These are phyloP conservation scores for Temnopleurus reevesii DNA, from an alignment of 53 echinoderm and acorn worm species.

Conservation along the genomic window DNA sequence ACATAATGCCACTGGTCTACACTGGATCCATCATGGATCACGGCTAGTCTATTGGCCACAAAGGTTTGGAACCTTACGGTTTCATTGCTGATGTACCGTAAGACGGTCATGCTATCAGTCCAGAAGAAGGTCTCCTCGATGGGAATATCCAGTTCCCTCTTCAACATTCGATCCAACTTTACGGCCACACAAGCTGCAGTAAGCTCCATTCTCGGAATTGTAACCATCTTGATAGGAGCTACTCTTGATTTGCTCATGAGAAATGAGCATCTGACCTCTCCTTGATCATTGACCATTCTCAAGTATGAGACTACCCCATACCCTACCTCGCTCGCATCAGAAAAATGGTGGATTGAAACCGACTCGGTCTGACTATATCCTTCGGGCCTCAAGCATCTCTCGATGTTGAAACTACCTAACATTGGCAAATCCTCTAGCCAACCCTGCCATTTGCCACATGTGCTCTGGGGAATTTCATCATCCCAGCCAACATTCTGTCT, in stretches of 20 bases:
- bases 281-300: neutral
- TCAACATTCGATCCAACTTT: neutral
- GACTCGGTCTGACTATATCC: neutral
- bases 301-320: constrained; percentile 52
- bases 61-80: constrained; percentile 70
- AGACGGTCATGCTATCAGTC: constrained; percentile 65
- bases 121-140: constrained; percentile 54
- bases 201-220: constrained; percentile 55
- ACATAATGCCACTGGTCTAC: constrained; percentile 66
- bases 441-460: neutral
- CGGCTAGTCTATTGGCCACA: constrained; percentile 70
- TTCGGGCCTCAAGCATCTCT: constrained; percentile 55
- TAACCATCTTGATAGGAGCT: constrained; percentile 29
- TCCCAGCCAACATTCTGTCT: constrained; percentile 60
- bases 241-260: neutral
- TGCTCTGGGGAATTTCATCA: neutral
- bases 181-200: constrained; percentile 49
- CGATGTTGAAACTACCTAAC: neutral
- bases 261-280: neutral
- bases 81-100: constrained; percentile 66
- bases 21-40: constrained; percentile 46
- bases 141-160: constrained; percentile 34
- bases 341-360: constrained; percentile 42
- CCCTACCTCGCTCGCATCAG: constrained; percentile 41
- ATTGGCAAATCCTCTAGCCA: constrained; percentile 30